Conservation (phyloP, 2,797 vertebrate genomes). For the Oreochromis mossambicus region DNA sequence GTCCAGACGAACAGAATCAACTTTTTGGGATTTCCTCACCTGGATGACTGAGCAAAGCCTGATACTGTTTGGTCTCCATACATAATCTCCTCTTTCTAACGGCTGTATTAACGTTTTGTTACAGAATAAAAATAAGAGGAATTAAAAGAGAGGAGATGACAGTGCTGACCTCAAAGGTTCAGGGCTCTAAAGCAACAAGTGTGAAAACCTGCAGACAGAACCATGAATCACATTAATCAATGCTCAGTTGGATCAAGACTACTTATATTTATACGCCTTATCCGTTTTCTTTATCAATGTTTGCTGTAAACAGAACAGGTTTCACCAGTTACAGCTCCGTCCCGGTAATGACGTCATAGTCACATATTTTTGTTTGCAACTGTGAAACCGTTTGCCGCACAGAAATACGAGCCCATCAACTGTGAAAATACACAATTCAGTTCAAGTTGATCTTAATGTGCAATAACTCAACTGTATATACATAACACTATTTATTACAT, state of each 20-base stretch:
- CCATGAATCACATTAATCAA: fast-evolving
- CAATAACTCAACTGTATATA: too few relatives aligned
- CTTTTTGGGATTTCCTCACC: not conserved
- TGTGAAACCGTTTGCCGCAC: not conserved
- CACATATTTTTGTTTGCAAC: not conserved
- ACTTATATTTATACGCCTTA: not conserved
- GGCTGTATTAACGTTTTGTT: not conserved
- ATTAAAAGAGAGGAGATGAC: not conserved
- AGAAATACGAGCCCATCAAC: not conserved
- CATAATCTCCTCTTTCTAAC: not conserved
- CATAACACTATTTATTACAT: too few relatives aligned
- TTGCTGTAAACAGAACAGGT: not conserved
- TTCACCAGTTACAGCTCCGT: not conserved
- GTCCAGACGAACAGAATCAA: not conserved
- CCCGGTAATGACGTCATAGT: not conserved
- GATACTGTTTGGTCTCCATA: not conserved
- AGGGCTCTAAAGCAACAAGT: not conserved
- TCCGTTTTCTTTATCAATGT: not conserved
- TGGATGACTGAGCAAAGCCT: not conserved
- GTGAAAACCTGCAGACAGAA: not conserved
- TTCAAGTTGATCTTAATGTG: not conserved
- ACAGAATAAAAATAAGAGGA: not conserved
- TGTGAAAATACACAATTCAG: not conserved
- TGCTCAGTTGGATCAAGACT: not conserved
- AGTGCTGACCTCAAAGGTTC: not conserved